Evolutionary conservation across 2,797 vertebrate genomes (phyloP).

Genomic region (Rhodeus uyekii): DNA sequence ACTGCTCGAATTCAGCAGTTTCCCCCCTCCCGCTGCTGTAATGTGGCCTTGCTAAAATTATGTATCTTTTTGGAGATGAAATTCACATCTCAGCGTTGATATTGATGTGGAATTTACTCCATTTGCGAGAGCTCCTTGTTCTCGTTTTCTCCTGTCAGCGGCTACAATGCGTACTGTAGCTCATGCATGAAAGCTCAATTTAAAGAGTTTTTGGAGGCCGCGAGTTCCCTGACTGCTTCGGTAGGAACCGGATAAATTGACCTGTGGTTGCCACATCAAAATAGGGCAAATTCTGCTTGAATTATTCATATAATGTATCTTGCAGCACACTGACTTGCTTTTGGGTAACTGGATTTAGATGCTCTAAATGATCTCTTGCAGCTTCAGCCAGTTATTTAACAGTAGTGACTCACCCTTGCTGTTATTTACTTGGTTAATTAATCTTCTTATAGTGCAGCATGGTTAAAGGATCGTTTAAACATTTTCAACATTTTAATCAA

Average conservation of each 20-base stretch:
- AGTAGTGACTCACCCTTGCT: conserved; percentile 21
- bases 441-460: not conserved
- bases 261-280: conserved; percentile 36
- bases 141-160: conserved; percentile 13
- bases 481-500: not conserved
- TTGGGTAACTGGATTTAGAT: conserved; percentile 18
- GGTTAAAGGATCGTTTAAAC: not conserved
- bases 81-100: conserved; percentile 9
- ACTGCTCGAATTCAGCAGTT: conserved; percentile 33
- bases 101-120: conserved; percentile 20
- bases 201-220: not conserved
- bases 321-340: conserved; percentile 18
- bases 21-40: conserved; percentile 16
- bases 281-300: conserved; percentile 32
- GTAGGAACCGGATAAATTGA: conserved; percentile 40
- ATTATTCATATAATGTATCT: conserved; percentile 40
- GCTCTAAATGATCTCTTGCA: conserved; percentile 12
- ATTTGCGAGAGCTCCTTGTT: conserved; percentile 26
- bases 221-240: not conserved
- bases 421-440: conserved; percentile 12
- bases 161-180: conserved; percentile 3
- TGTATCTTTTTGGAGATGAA: conserved; percentile 41
- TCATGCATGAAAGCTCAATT: conserved; percentile 20
- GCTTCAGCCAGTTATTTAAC: not conserved
- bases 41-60: conserved; percentile 17